Conservation (phyloP, 2,888 invertebrate species). For the Athripsodes cinereus region DNA sequence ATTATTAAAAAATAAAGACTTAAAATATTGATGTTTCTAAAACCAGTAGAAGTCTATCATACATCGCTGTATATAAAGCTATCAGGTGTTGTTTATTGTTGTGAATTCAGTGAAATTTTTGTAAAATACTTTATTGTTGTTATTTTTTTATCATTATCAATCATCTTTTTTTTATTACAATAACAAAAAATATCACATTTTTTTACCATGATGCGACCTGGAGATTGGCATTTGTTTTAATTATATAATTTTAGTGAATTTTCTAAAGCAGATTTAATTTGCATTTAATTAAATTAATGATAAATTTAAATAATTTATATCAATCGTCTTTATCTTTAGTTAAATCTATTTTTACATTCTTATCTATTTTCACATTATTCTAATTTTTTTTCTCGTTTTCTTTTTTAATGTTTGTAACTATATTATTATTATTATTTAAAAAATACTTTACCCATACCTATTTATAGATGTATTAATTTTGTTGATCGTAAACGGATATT, state of each 20-base stretch:
- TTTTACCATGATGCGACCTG: background rate
- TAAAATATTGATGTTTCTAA: no score
- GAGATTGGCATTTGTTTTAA: background rate
- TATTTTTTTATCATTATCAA: no score
- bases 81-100: background rate
- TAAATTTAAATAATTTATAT: background rate
- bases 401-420: slow-evolving; percentile 13
- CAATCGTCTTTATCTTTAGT: slow-evolving; percentile 12
- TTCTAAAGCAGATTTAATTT: background rate
- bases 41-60: background rate
- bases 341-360: slow-evolving; percentile 18
- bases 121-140: no score
- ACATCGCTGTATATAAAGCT: background rate
- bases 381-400: slow-evolving; percentile 24
- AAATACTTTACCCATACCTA: slow-evolving; percentile 22
- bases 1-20: background rate
- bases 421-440: slow-evolving; percentile 24
- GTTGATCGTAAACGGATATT: slow-evolving; percentile 17
- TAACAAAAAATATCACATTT: background rate
- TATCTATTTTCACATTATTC: no score
- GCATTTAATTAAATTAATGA: slow-evolving; percentile 1
- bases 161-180: no score
- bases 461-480: slow-evolving; percentile 19
- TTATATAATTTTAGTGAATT: slow-evolving; percentile 1
- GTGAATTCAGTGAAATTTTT: background rate